Evolutionary conservation across 2,888 invertebrate genomes (phyloP).

Genomic region (Ypsolopha sequella): DNA sequence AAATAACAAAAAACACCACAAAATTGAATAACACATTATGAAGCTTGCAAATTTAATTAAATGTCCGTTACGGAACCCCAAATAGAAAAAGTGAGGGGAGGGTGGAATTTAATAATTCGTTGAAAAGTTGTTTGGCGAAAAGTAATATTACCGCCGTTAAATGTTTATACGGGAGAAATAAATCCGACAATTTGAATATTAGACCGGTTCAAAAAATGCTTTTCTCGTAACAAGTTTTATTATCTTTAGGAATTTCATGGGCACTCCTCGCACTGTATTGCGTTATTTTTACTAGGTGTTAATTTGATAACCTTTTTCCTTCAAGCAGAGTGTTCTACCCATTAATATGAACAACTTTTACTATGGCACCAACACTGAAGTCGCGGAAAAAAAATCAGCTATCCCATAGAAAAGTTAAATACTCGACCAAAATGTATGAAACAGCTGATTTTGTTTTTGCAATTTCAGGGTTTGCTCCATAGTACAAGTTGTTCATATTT

Average conservation of each 20-base stretch:
- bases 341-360: too few relatives aligned
- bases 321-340: too few relatives aligned
- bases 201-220: slow-evolving; percentile 12
- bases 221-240: slow-evolving; percentile 10
- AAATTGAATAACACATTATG: not conserved
- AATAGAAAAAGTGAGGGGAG: slow-evolving; percentile 14
- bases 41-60: not conserved
- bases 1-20: not conserved
- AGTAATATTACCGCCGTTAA: slow-evolving; percentile 23
- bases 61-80: not conserved
- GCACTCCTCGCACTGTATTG: not conserved
- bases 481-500: too few relatives aligned
- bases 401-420: too few relatives aligned
- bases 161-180: slow-evolving; percentile 30
- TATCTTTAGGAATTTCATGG: not conserved
- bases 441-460: too few relatives aligned
- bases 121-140: slow-evolving; percentile 28
- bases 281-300: not conserved
- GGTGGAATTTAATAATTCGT: slow-evolving; percentile 34
- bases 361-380: too few relatives aligned
- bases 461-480: too few relatives aligned
- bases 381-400: too few relatives aligned
- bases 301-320: too few relatives aligned
- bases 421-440: too few relatives aligned
- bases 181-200: slow-evolving; percentile 26